Evolutionary conservation across 2,797 vertebrate species (phyloP).

Genomic region (Leptoclinus maculatus): DNA sequence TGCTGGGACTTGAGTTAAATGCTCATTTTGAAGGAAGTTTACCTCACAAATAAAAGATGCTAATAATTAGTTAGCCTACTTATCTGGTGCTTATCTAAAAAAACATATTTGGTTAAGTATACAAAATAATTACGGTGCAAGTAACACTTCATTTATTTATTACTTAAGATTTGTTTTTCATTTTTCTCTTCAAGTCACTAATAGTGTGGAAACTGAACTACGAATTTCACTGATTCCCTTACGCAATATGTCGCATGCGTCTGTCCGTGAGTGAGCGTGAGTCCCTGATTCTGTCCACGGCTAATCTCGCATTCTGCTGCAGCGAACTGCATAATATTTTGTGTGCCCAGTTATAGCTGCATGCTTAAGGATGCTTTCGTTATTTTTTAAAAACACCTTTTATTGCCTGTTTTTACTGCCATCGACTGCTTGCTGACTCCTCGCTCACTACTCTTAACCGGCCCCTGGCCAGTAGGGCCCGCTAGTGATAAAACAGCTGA

Average conservation of each 20-base stretch:
- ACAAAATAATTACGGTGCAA: slow-evolving; percentile 22
- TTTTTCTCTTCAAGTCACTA: background rate
- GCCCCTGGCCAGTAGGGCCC: too few relatives aligned
- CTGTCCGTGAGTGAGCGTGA: background rate
- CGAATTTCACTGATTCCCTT: background rate
- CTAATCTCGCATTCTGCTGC: background rate
- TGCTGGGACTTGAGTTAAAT: background rate
- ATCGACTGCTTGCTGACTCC: background rate
- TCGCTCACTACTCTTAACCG: background rate
- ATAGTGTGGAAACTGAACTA: background rate
- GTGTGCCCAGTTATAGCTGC: too few relatives aligned
- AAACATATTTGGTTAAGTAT: background rate
- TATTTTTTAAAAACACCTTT: too few relatives aligned
- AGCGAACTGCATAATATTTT: background rate
- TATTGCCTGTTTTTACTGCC: too few relatives aligned
- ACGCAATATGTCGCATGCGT: background rate
- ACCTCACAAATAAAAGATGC: slow-evolving; percentile 2
- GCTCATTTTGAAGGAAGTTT: slow-evolving; percentile 8
- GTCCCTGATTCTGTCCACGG: background rate
- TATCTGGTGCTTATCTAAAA: slow-evolving; percentile 2
- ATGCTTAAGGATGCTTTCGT: background rate
- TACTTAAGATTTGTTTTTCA: slow-evolving; percentile 8
- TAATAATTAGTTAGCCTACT: background rate
- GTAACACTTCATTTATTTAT: slow-evolving; percentile 17
- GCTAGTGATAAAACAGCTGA: too few relatives aligned